Evolutionary conservation across 2,113 vertebrate species (phyloP), one percentile per base, ranked within the genome.

Genomic region (Sebastes fasciatus): DNA sequence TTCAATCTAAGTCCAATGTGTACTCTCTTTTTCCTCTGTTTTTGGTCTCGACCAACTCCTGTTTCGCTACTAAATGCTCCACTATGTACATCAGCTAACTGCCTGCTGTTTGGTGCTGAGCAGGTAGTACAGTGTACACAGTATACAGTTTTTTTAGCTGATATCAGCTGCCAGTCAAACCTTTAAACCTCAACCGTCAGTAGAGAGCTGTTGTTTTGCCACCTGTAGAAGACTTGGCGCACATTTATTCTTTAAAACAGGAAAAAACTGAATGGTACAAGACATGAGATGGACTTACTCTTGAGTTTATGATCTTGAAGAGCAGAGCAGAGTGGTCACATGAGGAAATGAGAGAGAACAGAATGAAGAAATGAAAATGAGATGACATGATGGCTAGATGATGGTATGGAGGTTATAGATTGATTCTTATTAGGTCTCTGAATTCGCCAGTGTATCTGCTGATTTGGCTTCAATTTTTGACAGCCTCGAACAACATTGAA

Each of bases 271-370:
- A 6, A 54, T 43, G 48, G 12, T 6, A 21, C 0, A 23, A 74
- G 13, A 79, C 12, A 52, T 19, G 42, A 65, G 5, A 79, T 67
- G 70, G 34, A 95, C 95, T 96, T 95, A 96, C 95, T 42, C 68
- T 61, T 91, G 78, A 95, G 94, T 89, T 94, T 95, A 84, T 94
- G 95, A 76, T 96, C 95, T 96, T 79, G 80, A 75, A 13, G 77
- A 52, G 82, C 14, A 43, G 85, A 80, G 51, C 40, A 26, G 75
- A 73, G 51, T 7, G 84, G 14, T 76, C 77, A 82, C 85, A 49
- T 42, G 79, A 71, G 2, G 62, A 80, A 17, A 83, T 77, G 69
- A 86, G 40, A 73, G 40, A 67, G 58, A 49, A 61, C 60, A 81
- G 12, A 40, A 77, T n/a, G n/a, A 58, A 58, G 21, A 84, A 40